phyloP scores from a whole-genome alignment of 37 sponge, comb jelly and placozoan species.

The Ephydatia muelleri region DNA sequence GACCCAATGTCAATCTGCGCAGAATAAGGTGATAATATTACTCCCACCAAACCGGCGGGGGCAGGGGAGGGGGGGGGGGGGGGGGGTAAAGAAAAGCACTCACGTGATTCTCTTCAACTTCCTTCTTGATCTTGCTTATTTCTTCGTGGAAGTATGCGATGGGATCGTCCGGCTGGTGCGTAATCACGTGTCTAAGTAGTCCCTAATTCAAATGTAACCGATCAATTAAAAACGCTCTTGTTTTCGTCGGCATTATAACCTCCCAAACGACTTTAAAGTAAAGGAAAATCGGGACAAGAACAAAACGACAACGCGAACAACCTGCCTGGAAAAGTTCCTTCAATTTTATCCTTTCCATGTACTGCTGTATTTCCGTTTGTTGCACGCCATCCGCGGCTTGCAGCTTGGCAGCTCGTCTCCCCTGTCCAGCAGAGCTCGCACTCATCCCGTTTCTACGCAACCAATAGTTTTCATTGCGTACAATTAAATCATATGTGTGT shows the following conservation, averaged over 20 bases:
- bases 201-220: constrained; percentile 24
- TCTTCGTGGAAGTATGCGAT: constrained; percentile 62
- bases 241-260: background rate
- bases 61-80: background rate
- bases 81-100: background rate
- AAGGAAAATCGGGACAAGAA: background rate
- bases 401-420: background rate
- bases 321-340: constrained; percentile 64
- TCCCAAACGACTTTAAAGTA: background rate
- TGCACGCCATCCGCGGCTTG: background rate
- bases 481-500: constrained; percentile 23
- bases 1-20: constrained; percentile 67
- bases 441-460: constrained; percentile 12
- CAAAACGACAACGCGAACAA: background rate
- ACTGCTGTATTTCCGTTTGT: constrained; percentile 54
- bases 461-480: no score
- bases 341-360: constrained; percentile 53
- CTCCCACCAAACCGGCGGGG: background rate
- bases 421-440: background rate
- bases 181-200: constrained; percentile 56
- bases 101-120: constrained; percentile 69
- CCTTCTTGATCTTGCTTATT: constrained; percentile 59
- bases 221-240: background rate
- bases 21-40: background rate
- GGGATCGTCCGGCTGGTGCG: constrained; percentile 67